These are phyloP conservation scores for Xanthia icteritia DNA, from an alignment of 2,888 invertebrate genomes.

Conservation along the genomic window DNA sequence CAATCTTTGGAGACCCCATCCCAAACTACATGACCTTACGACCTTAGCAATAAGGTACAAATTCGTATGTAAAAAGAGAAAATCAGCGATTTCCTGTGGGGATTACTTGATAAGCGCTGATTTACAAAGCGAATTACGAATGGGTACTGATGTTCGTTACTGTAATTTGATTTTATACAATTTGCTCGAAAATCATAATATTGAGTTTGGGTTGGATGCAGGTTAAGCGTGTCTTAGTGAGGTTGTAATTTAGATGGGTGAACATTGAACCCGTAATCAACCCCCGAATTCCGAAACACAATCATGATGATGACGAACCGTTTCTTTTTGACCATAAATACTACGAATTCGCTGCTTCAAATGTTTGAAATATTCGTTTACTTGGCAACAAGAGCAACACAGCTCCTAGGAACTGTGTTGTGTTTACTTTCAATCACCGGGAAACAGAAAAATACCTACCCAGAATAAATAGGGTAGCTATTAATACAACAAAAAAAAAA, in stretches of 20 bases:
- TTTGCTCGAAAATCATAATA: constrained; percentile 56
- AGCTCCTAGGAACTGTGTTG: too few relatives aligned
- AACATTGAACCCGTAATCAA: neutral
- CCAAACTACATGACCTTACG: neutral
- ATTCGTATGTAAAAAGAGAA: constrained; percentile 1
- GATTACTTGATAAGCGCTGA: constrained; percentile 77
- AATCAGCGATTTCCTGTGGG: constrained; percentile 58
- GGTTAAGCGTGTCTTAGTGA: neutral
- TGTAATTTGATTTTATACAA: constrained; percentile 69
- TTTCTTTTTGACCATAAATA: too few relatives aligned
- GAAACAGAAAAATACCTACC: too few relatives aligned
- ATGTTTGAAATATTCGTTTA: too few relatives aligned
- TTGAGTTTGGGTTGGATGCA: constrained; percentile 23
- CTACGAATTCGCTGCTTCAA: neutral
- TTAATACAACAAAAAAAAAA: neutral
- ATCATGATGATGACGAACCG: neutral
- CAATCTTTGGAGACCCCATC: constrained; percentile 2
- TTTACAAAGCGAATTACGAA: constrained; percentile 79
- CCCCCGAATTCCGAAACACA: neutral
- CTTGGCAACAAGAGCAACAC: too few relatives aligned
- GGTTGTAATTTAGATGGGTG: constrained; percentile 3
- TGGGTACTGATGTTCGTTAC: constrained; percentile 76
- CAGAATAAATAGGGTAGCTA: too few relatives aligned
- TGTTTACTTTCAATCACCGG: too few relatives aligned
- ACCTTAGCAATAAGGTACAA: neutral